Percentiles rank a stretch among this genome's conserved stretches.
These are phyloP conservation scores for Meloidogyne floridensis DNA, from an alignment of 1,140 invertebrate species.

Conservation along the genomic window DNA sequence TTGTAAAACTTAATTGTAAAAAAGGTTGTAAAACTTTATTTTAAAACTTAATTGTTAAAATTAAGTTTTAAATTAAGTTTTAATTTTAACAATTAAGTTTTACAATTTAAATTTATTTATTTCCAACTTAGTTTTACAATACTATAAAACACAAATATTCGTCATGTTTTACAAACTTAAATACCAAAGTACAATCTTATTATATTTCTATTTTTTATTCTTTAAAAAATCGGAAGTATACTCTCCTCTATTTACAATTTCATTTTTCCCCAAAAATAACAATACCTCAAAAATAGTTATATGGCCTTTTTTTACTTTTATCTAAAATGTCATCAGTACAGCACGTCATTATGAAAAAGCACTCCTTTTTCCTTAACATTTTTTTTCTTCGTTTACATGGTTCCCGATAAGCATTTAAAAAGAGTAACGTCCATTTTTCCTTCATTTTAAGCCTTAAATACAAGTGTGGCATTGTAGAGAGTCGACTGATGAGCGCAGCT, in stretches of 20 bases:
- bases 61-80: too few species aligned
- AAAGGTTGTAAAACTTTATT: too few species aligned
- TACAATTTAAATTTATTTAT: too few species aligned
- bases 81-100: too few species aligned
- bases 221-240: neutral
- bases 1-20: too few species aligned
- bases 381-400: neutral
- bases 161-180: too few species aligned
- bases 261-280: neutral
- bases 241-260: neutral
- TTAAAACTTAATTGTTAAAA: too few species aligned
- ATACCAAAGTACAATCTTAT: too few species aligned
- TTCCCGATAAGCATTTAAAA: neutral
- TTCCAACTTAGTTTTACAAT: too few species aligned
- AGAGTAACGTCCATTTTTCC: neutral
- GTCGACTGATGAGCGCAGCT: neutral
- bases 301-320: neutral
- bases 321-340: neutral
- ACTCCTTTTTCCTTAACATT: neutral
- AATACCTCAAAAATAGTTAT: conserved; percentile 1
- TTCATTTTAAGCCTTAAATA: neutral
- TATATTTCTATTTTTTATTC: neutral
- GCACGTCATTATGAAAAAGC: neutral
- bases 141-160: too few species aligned
- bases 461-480: neutral